A percentile compares a stretch with the other conserved stretches of the same genome.
These are phyloP conservation scores for Hydrophis major DNA, from an alignment of 2,797 vertebrate genomes.

Conservation along the genomic window DNA sequence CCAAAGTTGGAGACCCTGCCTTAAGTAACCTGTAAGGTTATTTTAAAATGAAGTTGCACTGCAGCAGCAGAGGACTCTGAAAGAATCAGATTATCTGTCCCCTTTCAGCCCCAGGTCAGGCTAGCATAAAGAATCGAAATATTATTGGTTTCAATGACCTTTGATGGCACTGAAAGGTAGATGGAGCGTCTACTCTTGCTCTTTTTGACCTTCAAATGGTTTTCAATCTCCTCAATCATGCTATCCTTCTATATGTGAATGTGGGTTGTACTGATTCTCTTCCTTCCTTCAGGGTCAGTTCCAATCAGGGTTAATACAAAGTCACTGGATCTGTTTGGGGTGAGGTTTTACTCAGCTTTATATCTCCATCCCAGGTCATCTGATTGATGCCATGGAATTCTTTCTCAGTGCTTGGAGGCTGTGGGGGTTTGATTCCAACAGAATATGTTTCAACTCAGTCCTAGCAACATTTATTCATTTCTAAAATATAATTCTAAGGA, in stretches of 20 bases:
- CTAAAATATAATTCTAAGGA: neutral
- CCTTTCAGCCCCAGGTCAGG: neutral
- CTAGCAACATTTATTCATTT: neutral
- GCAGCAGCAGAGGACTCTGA: neutral
- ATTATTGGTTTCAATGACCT: neutral
- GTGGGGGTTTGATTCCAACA: neutral
- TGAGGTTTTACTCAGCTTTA: neutral
- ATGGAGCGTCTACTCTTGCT: neutral
- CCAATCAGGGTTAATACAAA: neutral
- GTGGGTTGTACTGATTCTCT: neutral
- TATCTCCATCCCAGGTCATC: neutral
- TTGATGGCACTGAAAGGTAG: neutral
- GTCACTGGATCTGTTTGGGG: neutral
- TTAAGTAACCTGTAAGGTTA: neutral
- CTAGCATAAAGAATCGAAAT: neutral
- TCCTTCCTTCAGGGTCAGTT: neutral
- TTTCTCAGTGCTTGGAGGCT: neutral
- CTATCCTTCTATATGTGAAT: neutral
- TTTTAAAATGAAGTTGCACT: neutral
- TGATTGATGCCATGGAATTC: neutral
- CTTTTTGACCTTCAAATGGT: neutral
- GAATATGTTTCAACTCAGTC: neutral
- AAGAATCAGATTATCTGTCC: neutral
- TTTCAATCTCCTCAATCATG: neutral
- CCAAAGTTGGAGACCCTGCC: too few relatives aligned